Evolutionary conservation across 2,888 invertebrate genomes (phyloP), one percentile per base, ranked within the genome.

Genomic region (Crocallis elinguaria): DNA sequence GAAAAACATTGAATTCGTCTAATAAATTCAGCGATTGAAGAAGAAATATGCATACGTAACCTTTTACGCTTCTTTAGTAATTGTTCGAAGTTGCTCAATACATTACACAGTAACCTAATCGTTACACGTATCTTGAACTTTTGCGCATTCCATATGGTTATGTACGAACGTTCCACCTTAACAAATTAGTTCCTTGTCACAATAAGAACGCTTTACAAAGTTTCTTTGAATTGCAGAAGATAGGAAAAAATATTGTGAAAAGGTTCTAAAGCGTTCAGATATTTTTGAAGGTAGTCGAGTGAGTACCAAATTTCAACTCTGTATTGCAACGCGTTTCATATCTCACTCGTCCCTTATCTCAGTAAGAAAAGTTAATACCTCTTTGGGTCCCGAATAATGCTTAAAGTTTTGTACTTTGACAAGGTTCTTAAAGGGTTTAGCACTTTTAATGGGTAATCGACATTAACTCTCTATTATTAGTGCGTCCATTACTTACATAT

Each of bases 101-200:
- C 74, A 75, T 74, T 66, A 73, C 67, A 67, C 62, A 75, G 79
- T 78, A 79, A 79, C 77, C 78, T 80, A 77, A 81, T 82, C 79
- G 72, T 64, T 73, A 69, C 72, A 66, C 65, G 62, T 60, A 74
- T 79, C 76, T 74, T 82, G 79, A 85, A 83, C 83, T 80, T 84
- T 81, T 72, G 76, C 77, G 71, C 67, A 69, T 73, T 66, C 68
- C 66, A 62, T 61, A 62, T 53, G 42, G 65, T 67, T 67, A 61
- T 9, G 17, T 29, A 41, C 68, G 61, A 62, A 60, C 32, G 17
- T n/a, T 32, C 3, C 27, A 12, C 13, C 3, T 23, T 14, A 23
- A 2, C 37, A 13, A 9, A 14, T 43, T 33, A n/a, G 29, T 32
- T 9, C 43, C 9, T 19, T 50, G 43, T 50, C 49, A 3, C 30